phyloP scores from a whole-genome alignment of 2,113 vertebrate species.

The Triplophysa tibetana region DNA sequence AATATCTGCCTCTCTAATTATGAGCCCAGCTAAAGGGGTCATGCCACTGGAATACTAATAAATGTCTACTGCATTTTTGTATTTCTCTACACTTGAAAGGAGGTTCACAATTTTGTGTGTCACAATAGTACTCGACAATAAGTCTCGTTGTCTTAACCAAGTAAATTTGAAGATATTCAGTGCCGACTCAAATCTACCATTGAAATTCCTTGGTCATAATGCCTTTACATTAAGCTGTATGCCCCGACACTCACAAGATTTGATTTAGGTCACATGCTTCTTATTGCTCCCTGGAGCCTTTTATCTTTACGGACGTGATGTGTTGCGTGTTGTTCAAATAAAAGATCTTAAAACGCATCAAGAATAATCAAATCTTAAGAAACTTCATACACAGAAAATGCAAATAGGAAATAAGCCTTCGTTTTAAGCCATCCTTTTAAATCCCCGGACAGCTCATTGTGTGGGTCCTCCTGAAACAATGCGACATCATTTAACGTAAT shows the following conservation, averaged over 20 bases:
- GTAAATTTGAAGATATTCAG: neutral
- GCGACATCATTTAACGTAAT: neutral
- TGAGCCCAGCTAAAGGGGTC: slow-evolving; percentile 75
- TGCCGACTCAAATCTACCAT: neutral
- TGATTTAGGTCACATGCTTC: slow-evolving; percentile 28
- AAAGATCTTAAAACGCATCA: slow-evolving; percentile 14
- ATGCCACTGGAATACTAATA: slow-evolving; percentile 76
- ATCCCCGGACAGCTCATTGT: neutral
- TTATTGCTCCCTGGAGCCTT: slow-evolving; percentile 16
- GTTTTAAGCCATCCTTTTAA: neutral
- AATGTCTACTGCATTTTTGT: slow-evolving; percentile 59
- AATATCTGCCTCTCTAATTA: slow-evolving; percentile 79
- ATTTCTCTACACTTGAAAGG: slow-evolving; percentile 54
- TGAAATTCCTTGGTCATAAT: neutral
- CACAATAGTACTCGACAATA: slow-evolving; percentile 11
- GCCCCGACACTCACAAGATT: slow-evolving; percentile 16
- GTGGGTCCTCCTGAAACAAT: slow-evolving; percentile 2
- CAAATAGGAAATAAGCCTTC: slow-evolving; percentile 1
- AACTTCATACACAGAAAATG: slow-evolving; percentile 5
- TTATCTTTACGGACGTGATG: neutral
- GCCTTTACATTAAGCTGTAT: slow-evolving; percentile 9
- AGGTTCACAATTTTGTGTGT: slow-evolving; percentile 42
- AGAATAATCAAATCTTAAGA: neutral
- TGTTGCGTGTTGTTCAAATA: neutral
- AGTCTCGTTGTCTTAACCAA: slow-evolving; percentile 14